Base-by-base conservation (phyloP, 1,140 invertebrate species). In the Wiebesia pumilae region DNA sequence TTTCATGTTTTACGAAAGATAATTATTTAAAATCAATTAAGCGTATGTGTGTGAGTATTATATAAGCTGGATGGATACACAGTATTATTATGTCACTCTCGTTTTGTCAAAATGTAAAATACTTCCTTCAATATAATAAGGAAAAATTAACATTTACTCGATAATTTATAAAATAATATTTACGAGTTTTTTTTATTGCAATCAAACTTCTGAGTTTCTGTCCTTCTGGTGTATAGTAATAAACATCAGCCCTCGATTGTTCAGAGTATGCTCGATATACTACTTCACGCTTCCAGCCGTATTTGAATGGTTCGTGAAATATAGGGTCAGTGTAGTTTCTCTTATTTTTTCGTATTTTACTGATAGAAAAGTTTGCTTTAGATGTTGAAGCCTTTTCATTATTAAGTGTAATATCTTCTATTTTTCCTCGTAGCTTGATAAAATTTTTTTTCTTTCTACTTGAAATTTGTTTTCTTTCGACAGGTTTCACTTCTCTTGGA, bases 211-310 rank as follows among this genome's bases (percentile, higher is more conserved):
- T 73, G 0, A 83, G 24, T 58, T 83, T 83, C 89, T 95, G 95
- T 0, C 96, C 96, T 10, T 78, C 88, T 1, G 96, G 96, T 71
- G 95, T 94, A 90, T 96, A 96, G 91, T 96, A 97, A 90, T 96
- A 96, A 38, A 96, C 95, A 90, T 96, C 96, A 4, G 95, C 95
- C 88, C 94, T 94, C 47, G 94, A 88, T 43, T 94, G 91, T 92
- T 86, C 62, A 77, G 86, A 21, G 58, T 92, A 90, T 19, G 95
- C 94, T 33, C 96, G 93, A 91, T 94, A 95, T 9, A 97, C 96
- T 19, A 96, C 91, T 91, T 96, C 96, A 27, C 96, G 93, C 88
- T 94, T 94, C 96, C 96, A 97, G 75, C 96, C 96, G 85, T 92
- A 93, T 81, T 95, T 93, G 87, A 96, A 95, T 3, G 96, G 96